phyloP scores from a whole-genome alignment of 2,113 vertebrate genomes.

The Poeciliopsis occidentalis region DNA sequence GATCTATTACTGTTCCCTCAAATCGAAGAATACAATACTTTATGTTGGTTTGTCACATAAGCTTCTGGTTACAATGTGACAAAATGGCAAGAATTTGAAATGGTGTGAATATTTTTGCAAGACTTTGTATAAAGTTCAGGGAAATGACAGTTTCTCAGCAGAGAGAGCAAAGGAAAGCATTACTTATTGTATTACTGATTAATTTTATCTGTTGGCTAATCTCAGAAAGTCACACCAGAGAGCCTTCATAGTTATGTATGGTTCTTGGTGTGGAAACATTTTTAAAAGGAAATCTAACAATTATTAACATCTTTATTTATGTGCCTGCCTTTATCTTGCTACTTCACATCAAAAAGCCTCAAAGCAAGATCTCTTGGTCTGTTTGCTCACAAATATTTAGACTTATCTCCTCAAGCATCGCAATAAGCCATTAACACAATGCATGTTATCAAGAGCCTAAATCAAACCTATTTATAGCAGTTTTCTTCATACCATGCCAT shows the following conservation, averaged over 20 bases:
- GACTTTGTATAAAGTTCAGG: neutral
- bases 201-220: neutral
- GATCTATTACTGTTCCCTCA: neutral
- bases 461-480: neutral
- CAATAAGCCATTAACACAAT: neutral
- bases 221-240: neutral
- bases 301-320: neutral
- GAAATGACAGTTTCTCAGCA: neutral
- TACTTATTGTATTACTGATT: conserved; percentile 1
- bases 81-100: no score
- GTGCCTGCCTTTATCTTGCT: neutral
- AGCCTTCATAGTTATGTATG: neutral
- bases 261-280: neutral
- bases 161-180: neutral
- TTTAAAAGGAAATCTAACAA: neutral
- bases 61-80: neutral
- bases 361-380: neutral
- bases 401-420: neutral
- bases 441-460: neutral
- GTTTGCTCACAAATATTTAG: neutral
- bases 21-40: neutral
- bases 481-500: no score
- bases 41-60: neutral
- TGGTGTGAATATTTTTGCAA: neutral
- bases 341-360: neutral